Evolutionary conservation across 2,113 vertebrate species (phyloP).

Genomic region (Corythaixoides concolor): DNA sequence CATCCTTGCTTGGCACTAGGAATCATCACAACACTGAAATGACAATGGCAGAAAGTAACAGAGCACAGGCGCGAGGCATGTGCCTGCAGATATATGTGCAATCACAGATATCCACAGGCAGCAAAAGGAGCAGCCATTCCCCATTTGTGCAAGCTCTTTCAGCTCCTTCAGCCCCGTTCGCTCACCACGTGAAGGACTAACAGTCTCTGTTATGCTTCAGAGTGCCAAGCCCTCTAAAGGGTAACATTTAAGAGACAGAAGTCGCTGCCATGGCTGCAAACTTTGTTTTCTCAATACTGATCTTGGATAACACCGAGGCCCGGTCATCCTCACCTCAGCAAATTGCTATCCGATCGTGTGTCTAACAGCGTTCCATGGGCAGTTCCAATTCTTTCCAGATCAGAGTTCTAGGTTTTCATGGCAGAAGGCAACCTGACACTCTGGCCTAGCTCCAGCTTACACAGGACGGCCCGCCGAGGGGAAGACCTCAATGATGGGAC

Average conservation of each 20-base stretch:
- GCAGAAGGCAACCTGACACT: constrained; percentile 52
- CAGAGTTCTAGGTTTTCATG: constrained; percentile 72
- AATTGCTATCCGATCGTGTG: not conserved
- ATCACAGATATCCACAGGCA: not conserved
- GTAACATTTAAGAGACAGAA: not conserved
- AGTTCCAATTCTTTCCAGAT: constrained; percentile 79
- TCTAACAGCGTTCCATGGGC: constrained; percentile 19
- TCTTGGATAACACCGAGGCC: not conserved
- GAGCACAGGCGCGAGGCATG: accelerated
- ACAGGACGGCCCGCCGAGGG: not conserved
- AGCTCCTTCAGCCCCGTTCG: not conserved
- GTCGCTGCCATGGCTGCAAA: constrained; percentile 48
- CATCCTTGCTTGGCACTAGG: not conserved
- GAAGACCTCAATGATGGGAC: not conserved
- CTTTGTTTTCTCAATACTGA: constrained; percentile 48
- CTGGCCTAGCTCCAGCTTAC: not conserved
- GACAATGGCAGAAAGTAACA: not conserved
- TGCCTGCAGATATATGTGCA: not conserved
- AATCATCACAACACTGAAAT: not conserved
- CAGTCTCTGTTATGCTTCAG: not conserved
- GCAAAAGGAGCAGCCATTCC: not conserved
- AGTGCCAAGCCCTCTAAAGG: not conserved
- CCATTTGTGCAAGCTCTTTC: not conserved
- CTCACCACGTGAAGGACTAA: not conserved
- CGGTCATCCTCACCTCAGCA: not conserved